Conservation (phyloP, 2,113 vertebrate species). For the Hiodon alosoides region DNA sequence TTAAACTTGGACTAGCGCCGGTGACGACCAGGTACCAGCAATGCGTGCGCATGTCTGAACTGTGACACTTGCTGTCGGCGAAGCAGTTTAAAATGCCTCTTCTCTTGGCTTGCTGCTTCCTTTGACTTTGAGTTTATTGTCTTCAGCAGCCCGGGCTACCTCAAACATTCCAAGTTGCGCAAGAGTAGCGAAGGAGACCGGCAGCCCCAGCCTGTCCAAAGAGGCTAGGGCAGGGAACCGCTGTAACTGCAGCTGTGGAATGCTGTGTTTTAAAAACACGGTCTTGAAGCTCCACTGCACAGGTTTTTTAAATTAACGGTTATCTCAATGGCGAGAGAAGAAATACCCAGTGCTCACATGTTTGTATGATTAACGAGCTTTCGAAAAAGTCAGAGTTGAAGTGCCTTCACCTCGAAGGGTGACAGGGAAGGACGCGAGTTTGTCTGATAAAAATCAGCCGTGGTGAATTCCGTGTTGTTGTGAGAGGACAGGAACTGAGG, state of each 20-base stretch:
- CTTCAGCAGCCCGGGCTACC: background rate
- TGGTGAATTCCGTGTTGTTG: background rate
- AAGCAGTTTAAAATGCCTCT: background rate
- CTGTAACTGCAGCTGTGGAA: too few species aligned
- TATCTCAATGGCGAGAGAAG: background rate
- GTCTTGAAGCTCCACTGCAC: background rate
- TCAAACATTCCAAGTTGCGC: constrained; percentile 12
- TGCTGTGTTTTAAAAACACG: too few species aligned
- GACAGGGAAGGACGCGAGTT: constrained; percentile 4
- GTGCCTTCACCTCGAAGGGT: too few species aligned
- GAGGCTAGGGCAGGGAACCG: background rate
- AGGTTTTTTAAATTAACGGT: too few species aligned
- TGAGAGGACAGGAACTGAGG: background rate
- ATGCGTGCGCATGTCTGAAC: too few species aligned
- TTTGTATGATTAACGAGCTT: background rate
- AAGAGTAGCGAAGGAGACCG: constrained; percentile 1
- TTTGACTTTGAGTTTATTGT: background rate
- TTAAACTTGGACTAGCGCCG: background rate
- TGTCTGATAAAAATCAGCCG: constrained; percentile 6
- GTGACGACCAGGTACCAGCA: background rate
- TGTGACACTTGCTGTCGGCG: background rate
- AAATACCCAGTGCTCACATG: background rate
- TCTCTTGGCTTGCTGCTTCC: background rate
- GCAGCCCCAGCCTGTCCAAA: background rate
- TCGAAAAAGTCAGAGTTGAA: background rate